Evolutionary conservation across 2,113 vertebrate genomes (phyloP).

Genomic region (Sarotherodon lohbergeri): DNA sequence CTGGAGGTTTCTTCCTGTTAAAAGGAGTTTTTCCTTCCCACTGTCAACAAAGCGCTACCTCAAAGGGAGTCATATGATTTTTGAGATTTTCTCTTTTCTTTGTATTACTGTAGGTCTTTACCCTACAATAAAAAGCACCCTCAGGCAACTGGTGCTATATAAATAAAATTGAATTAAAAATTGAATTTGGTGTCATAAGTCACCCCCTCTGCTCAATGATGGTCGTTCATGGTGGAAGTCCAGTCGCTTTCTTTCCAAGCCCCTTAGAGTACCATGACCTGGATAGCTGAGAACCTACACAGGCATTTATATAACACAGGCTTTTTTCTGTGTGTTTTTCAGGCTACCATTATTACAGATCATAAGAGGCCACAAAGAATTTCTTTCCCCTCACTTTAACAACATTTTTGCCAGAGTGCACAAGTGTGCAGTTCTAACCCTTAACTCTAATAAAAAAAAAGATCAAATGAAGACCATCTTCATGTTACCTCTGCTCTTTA

Average conservation of each 20-base stretch:
- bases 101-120: not conserved
- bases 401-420: not conserved
- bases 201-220: not conserved
- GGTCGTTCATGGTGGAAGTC: not conserved
- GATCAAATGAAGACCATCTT: not conserved
- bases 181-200: not conserved
- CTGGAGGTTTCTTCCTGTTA: not conserved
- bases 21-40: not conserved
- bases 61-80: not conserved
- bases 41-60: not conserved
- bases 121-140: not conserved
- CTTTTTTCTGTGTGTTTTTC: not conserved
- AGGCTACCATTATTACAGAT: not conserved
- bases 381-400: not conserved
- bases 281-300: not conserved
- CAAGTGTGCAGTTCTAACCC: not conserved
- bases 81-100: not conserved
- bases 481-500: not conserved
- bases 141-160: not conserved
- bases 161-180: not conserved
- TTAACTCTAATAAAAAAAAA: not conserved
- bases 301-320: not conserved
- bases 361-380: not conserved
- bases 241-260: not conserved
- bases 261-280: not conserved